A percentile compares a stretch with the other conserved stretches of the same genome.
phyloP scores from a whole-genome alignment of 2,888 invertebrate species.

The Podabrus alpinus region DNA sequence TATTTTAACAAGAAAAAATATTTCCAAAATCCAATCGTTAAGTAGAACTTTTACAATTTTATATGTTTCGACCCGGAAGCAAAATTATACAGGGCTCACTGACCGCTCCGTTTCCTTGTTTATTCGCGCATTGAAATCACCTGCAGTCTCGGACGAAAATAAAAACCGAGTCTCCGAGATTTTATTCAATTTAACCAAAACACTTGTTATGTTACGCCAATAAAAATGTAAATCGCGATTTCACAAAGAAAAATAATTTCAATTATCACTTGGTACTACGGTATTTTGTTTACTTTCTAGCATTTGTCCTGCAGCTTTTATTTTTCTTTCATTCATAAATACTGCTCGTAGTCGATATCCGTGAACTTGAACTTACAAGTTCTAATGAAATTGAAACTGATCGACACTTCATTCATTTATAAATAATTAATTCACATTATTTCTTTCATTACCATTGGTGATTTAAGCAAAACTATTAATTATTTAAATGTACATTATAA shows the following conservation, averaged over 20 bases:
- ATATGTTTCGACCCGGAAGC: constrained; percentile 34
- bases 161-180: constrained; percentile 1
- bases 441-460: background rate
- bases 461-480: background rate
- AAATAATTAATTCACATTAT: background rate
- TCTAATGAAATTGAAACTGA: constrained; percentile 54
- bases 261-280: background rate
- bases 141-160: constrained; percentile 34
- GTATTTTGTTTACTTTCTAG: constrained; percentile 49
- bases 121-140: constrained; percentile 39
- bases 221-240: background rate
- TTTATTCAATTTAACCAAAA: background rate
- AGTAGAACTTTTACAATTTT: background rate
- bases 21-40: background rate
- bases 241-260: background rate
- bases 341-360: constrained; percentile 49
- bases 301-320: constrained; percentile 39
- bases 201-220: background rate
- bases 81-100: constrained; percentile 19
- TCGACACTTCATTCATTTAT: constrained; percentile 21
- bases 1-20: background rate
- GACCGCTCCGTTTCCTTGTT: constrained; percentile 34
- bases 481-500: background rate
- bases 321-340: constrained; percentile 48
- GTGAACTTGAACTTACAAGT: constrained; percentile 56